Conservation (phyloP, 2,113 vertebrate species). For the Pelobates fuscus region DNA sequence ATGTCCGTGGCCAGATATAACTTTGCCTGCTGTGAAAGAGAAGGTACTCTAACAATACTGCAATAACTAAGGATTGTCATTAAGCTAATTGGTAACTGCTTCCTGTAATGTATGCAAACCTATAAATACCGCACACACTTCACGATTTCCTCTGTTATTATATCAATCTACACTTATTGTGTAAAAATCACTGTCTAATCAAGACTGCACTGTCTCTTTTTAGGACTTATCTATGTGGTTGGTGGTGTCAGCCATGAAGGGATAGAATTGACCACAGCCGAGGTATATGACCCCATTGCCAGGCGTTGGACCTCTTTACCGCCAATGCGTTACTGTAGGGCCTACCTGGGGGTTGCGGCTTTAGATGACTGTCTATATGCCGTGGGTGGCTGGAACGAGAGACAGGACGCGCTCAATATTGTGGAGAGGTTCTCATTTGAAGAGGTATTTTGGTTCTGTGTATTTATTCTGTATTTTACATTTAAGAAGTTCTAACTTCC, state of each 20-base stretch:
- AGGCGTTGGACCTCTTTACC: slow-evolving; percentile 88
- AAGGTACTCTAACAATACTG: no score
- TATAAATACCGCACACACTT: no score
- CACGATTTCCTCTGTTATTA: no score
- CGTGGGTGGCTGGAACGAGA: slow-evolving; percentile 93
- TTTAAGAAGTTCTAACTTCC: no score
- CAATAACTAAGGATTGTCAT: no score
- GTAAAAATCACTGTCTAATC: background rate
- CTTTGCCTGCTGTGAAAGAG: slow-evolving; percentile 95
- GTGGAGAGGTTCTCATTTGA: slow-evolving; percentile 95
- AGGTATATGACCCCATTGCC: slow-evolving; percentile 88
- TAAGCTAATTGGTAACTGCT: no score
- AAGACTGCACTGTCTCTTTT: background rate
- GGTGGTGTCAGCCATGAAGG: slow-evolving; percentile 92
- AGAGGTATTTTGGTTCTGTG: slow-evolving; percentile 75
- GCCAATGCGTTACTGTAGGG: slow-evolving; percentile 85
- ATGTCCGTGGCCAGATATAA: slow-evolving; percentile 91
- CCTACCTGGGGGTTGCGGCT: slow-evolving; percentile 88
- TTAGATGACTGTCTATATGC: slow-evolving; percentile 92
- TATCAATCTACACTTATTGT: no score
- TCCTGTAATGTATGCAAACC: no score
- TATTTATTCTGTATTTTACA: no score
- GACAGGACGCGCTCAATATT: slow-evolving; percentile 84
- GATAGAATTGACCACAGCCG: slow-evolving; percentile 85
- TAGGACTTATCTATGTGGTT: slow-evolving; percentile 92